Percentiles rank a stretch among this genome's conserved stretches.
These are phyloP conservation scores for Seriola rivoliana DNA, from an alignment of 2,113 vertebrate genomes.

Conservation along the genomic window DNA sequence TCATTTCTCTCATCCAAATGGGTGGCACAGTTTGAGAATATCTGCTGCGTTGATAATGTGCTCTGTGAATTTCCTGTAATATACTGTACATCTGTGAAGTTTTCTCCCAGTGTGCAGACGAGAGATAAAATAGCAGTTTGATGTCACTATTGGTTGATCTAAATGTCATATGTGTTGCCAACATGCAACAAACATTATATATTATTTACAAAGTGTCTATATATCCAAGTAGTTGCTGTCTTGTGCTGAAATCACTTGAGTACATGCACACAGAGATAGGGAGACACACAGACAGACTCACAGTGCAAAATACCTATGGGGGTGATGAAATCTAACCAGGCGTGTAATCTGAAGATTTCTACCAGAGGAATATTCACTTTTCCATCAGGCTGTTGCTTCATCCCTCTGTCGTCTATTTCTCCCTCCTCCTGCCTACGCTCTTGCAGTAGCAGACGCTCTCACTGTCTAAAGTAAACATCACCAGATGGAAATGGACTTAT, in stretches of 20 bases:
- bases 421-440: constrained; percentile 25
- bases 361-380: constrained; percentile 75
- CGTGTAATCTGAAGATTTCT: constrained; percentile 75
- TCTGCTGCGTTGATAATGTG: neutral
- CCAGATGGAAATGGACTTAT: constrained; percentile 73
- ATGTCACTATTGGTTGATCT: constrained; percentile 25
- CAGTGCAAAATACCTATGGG: constrained; percentile 61
- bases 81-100: neutral
- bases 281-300: constrained; percentile 37
- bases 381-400: constrained; percentile 64
- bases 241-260: constrained; percentile 46
- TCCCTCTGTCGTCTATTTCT: constrained; percentile 50
- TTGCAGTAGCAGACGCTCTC: constrained; percentile 52
- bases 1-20: neutral
- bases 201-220: constrained; percentile 37
- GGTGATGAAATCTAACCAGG: constrained; percentile 71
- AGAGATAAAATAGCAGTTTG: neutral
- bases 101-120: neutral
- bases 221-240: constrained; percentile 35
- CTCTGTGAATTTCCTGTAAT: neutral
- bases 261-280: constrained; percentile 38
- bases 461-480: constrained; percentile 72
- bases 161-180: constrained; percentile 13
- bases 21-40: neutral
- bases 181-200: constrained; percentile 14